Base-by-base conservation (phyloP, 1,140 invertebrate species). In the Lepidurus arcticus region DNA sequence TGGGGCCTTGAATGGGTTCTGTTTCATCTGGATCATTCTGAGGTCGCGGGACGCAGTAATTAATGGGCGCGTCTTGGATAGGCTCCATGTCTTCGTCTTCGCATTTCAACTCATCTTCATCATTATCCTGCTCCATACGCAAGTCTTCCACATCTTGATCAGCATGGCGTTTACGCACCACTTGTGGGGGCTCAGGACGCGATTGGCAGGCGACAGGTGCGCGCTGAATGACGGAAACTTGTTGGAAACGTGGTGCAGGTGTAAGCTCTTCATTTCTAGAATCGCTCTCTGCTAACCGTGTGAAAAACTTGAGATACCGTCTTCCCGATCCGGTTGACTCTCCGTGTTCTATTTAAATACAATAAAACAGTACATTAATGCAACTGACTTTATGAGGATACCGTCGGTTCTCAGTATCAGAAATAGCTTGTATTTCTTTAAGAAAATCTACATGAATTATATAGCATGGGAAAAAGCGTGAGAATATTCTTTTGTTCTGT, bases 51-150 rank as follows among this genome's bases (percentile, higher is more conserved):
- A 47, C 75, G 7, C 75, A 42, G 84, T 95, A 95, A 83, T 95
- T 92, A 76, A 95, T 94, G 0, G 93, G 93, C 81, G 93, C 92
- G 74, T 94, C 93, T 85, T 94, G 90, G 81, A 87, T 87, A 0
- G 88, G 88, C 80, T 87, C 86, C 76, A 84, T 84, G 6, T 83
- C 84, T 11, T 84, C 83, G 1, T 84, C 83, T 43, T 85, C 80
- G 76, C 74, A 75, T n/a, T 45, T 85, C 85, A 76, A 85, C 84
- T 84, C 74, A 84, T 83, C 73, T 84, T 84, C 74, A 84, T 34
- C 76, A 3, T 43, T 16, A 47, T 24, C n/a, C 7, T 42, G 44
- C 42, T 74, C 21, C 74, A 65, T 9, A 21, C 53, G 53, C 13
- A 65, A 65, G 13, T 13, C 53, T 65, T 65, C 53, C 53, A 65